phyloP scores from a whole-genome alignment of 2,797 vertebrate species.

The Pterois miles region DNA sequence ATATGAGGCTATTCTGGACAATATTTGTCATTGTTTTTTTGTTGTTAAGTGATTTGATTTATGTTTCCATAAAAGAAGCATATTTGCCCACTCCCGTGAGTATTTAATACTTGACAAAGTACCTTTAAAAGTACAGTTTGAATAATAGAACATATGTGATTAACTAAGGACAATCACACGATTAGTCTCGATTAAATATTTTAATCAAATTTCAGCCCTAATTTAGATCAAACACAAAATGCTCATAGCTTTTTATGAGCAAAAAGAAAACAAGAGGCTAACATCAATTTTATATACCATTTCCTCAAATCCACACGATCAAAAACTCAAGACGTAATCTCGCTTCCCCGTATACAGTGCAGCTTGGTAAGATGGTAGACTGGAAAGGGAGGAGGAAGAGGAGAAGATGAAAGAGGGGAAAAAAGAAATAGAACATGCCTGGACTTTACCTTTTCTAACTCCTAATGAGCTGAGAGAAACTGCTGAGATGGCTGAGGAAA shows the following conservation, averaged over 20 bases:
- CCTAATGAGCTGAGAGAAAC: constrained; percentile 61
- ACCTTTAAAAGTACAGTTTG: too few relatives aligned
- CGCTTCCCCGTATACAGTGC: neutral
- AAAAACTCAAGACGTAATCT: neutral
- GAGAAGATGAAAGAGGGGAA: constrained; percentile 35
- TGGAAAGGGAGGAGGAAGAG: neutral
- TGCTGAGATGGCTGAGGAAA: constrained; percentile 48
- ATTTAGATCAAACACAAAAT: neutral
- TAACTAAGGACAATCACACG: too few relatives aligned
- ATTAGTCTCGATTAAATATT: too few relatives aligned
- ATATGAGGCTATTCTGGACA: too few relatives aligned
- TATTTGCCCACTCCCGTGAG: too few relatives aligned
- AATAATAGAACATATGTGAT: too few relatives aligned
- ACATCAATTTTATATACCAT: neutral
- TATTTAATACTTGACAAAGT: too few relatives aligned
- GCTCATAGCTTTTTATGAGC: neutral
- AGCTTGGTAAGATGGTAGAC: neutral
- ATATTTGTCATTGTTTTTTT: too few relatives aligned
- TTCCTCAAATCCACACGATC: neutral
- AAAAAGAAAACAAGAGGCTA: neutral
- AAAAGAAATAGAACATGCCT: constrained; percentile 7
- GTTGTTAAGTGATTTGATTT: too few relatives aligned
- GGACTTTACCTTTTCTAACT: constrained; percentile 55
- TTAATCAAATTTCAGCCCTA: too few relatives aligned
- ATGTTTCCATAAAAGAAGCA: too few relatives aligned